These are phyloP conservation scores for Podotricha telesiphe DNA, from an alignment of 2,888 invertebrate genomes.

Conservation along the genomic window DNA sequence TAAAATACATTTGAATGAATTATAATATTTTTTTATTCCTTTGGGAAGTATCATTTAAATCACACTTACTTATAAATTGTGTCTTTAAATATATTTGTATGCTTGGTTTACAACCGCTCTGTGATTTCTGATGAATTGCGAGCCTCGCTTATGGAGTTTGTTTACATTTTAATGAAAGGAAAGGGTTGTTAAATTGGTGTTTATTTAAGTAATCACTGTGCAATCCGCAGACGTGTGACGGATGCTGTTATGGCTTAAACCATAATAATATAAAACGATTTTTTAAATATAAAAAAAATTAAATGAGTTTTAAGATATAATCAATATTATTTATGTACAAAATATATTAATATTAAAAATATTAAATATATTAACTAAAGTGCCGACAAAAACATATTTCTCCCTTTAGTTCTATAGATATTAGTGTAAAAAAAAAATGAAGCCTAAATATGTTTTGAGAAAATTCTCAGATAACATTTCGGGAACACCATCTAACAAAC, in stretches of 20 bases:
- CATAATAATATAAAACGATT: constrained; percentile 5
- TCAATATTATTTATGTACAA: no score
- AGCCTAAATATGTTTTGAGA: constrained; percentile 10
- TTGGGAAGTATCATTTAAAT: not conserved
- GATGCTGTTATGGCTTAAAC: constrained; percentile 3
- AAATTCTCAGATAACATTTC: constrained; percentile 10
- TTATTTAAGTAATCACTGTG: constrained; percentile 56
- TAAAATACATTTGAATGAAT: no score
- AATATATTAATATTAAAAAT: no score
- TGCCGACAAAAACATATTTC: constrained; percentile 36
- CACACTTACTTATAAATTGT: constrained; percentile 10
- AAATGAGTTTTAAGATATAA: constrained; percentile 31
- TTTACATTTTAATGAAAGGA: constrained; percentile 76
- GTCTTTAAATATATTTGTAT: constrained; percentile 14
- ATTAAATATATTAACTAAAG: constrained; percentile 32
- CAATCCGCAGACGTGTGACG: constrained; percentile 45
- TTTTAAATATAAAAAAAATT: not conserved
- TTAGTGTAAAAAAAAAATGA: no score
- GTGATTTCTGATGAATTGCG: constrained; percentile 28
- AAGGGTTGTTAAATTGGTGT: constrained; percentile 62
- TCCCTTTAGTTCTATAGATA: no score
- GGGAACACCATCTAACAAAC: constrained; percentile 38
- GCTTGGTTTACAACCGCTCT: not conserved
- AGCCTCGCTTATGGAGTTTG: constrained; percentile 40
- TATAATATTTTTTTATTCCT: no score